phyloP scores from a whole-genome alignment of 2,797 vertebrate genomes.

The Crax fasciolata region DNA sequence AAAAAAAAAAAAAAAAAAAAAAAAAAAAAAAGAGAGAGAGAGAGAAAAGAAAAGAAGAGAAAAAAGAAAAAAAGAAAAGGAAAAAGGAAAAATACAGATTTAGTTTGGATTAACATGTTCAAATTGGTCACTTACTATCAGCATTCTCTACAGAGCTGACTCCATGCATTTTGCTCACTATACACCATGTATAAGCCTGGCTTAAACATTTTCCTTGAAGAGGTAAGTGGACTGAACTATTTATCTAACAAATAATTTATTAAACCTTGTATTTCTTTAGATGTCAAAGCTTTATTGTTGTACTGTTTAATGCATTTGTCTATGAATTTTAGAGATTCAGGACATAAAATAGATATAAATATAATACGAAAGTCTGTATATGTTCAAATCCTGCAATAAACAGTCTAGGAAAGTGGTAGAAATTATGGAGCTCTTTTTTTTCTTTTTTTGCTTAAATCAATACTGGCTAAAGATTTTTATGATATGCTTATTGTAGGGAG shows the following conservation, averaged over 20 bases:
- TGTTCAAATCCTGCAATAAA: neutral
- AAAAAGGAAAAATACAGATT: neutral
- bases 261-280: neutral
- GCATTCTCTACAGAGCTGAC: constrained; percentile 27
- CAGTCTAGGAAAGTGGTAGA: neutral
- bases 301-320: constrained; percentile 42
- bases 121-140: constrained; percentile 52
- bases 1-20: constrained; percentile 35
- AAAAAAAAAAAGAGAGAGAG: neutral
- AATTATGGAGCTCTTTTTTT: rapidly evolving
- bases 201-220: constrained; percentile 7
- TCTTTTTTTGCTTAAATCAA: neutral
- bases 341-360: neutral
- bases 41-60: too few species aligned
- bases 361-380: neutral
- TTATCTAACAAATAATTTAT: constrained; percentile 53
- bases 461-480: neutral
- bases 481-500: neutral
- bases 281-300: constrained; percentile 25
- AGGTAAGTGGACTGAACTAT: neutral
- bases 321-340: neutral
- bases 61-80: neutral
- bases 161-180: neutral
- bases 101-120: constrained; percentile 77
- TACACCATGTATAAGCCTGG: neutral